Conservation (phyloP, 2,888 invertebrate genomes). For the Conops quadrifasciatus region DNA sequence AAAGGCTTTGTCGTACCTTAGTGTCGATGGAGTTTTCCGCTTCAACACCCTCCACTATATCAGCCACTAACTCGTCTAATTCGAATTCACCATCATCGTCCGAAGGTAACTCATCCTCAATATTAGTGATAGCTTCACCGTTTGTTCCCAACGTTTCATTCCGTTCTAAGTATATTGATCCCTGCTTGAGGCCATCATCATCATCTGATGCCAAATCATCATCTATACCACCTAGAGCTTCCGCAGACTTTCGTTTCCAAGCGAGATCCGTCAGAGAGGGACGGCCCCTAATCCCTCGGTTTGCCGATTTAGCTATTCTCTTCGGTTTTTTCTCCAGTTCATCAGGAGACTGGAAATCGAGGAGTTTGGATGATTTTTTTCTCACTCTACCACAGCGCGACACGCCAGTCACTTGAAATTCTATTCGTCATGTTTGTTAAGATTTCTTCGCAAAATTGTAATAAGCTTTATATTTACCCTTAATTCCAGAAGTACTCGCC, state of each 20-base stretch:
- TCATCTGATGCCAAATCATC: constrained; percentile 49
- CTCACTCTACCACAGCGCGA: constrained; percentile 90
- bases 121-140: constrained; percentile 30
- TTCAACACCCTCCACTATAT: constrained; percentile 57
- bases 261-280: constrained; percentile 5
- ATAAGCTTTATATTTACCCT: constrained; percentile 21
- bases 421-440: constrained; percentile 51
- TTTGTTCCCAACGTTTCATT: background rate
- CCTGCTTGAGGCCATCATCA: constrained; percentile 51
- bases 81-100: constrained; percentile 54
- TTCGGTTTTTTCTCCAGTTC: constrained; percentile 71
- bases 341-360: constrained; percentile 92
- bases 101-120: constrained; percentile 14
- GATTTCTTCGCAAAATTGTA: background rate
- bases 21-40: constrained; percentile 53
- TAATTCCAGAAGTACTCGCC: constrained; percentile 25
- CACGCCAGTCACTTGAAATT: constrained; percentile 84
- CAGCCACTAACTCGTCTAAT: constrained; percentile 58
- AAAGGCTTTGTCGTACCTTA: constrained; percentile 67
- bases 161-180: constrained; percentile 42
- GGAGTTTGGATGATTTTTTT: constrained; percentile 93
- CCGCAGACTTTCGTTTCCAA: constrained; percentile 35
- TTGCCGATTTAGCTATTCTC: constrained; percentile 41
- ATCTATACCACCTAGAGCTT: constrained; percentile 37
- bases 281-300: constrained; percentile 5